These are phyloP conservation scores for Pipistrellus kuhlii DNA, from an alignment of 2,797 vertebrate genomes.

Conservation along the genomic window DNA sequence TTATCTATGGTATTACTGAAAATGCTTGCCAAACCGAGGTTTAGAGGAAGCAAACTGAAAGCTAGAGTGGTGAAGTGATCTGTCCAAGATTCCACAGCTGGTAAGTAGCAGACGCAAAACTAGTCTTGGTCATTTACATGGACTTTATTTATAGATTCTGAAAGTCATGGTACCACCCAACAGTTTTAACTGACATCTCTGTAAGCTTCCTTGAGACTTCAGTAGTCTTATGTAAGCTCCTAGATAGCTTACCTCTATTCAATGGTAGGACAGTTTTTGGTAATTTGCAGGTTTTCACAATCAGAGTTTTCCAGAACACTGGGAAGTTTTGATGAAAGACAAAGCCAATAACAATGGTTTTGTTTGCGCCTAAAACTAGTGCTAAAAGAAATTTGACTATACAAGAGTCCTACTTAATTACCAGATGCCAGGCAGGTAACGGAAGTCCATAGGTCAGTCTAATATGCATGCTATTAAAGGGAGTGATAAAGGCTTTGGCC, in stretches of 20 bases:
- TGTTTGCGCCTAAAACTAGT: conserved; percentile 33
- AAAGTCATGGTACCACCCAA: conserved; percentile 1
- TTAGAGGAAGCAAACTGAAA: conserved; percentile 34
- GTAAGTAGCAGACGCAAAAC: neutral
- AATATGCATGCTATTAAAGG: neutral
- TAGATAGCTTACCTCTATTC: neutral
- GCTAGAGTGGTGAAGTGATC: neutral
- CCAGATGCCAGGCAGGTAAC: neutral
- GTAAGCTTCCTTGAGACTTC: conserved; percentile 8
- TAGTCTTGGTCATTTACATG: neutral
- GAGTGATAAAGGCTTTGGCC: neutral
- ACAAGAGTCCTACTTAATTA: conserved; percentile 20
- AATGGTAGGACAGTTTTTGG: neutral
- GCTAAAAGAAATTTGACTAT: conserved; percentile 21
- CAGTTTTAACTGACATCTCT: neutral
- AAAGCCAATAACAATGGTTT: conserved; percentile 4
- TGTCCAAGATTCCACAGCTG: conserved; percentile 1
- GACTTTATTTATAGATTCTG: conserved; percentile 25
- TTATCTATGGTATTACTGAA: conserved; percentile 16
- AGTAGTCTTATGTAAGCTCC: conserved; percentile 15
- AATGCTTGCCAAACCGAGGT: neutral
- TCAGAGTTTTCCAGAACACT: neutral
- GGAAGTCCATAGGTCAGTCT: conserved; percentile 19
- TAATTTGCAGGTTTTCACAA: neutral
- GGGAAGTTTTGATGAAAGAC: neutral